These are phyloP conservation scores for Oncopodura yosiiana DNA, from an alignment of 1,140 invertebrate genomes.

Conservation along the genomic window DNA sequence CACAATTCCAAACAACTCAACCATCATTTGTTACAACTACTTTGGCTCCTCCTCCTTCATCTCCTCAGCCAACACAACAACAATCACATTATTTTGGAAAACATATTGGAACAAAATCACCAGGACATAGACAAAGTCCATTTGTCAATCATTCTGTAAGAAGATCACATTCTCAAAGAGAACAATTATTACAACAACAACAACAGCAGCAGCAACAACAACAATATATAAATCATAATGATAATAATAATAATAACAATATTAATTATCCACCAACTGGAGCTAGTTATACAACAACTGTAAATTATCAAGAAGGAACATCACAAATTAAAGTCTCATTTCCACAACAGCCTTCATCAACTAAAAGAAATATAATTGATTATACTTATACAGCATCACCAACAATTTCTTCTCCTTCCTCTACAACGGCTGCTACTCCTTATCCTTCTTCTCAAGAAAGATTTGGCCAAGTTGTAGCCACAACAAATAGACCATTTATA, in stretches of 20 bases:
- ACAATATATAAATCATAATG: not conserved
- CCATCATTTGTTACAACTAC: not conserved
- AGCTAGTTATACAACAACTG: slow-evolving; percentile 10
- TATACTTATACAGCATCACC: slow-evolving; percentile 18
- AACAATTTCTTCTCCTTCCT: not conserved
- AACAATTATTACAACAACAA: slow-evolving; percentile 1
- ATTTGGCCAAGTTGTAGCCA: slow-evolving; percentile 18
- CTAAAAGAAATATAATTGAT: slow-evolving; percentile 13
- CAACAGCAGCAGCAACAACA: not conserved
- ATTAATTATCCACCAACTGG: slow-evolving; percentile 1
- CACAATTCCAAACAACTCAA: too few species aligned
- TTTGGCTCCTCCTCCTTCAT: not conserved
- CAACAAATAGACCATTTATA: slow-evolving; percentile 6
- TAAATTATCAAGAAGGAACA: slow-evolving; percentile 18
- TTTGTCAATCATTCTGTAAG: slow-evolving; percentile 6
- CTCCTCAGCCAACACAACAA: not conserved
- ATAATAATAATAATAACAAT: not conserved
- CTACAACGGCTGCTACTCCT: slow-evolving; percentile 2
- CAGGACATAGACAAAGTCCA: slow-evolving; percentile 21
- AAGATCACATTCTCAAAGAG: slow-evolving; percentile 2
- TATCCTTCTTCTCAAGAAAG: slow-evolving; percentile 7
- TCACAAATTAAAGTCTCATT: slow-evolving; percentile 7
- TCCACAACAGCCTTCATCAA: not conserved
- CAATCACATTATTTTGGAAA: not conserved
- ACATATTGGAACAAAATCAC: slow-evolving; percentile 9